Evolutionary conservation across 2,888 invertebrate species (phyloP).

Genomic region (Epirrhoe tristata): DNA sequence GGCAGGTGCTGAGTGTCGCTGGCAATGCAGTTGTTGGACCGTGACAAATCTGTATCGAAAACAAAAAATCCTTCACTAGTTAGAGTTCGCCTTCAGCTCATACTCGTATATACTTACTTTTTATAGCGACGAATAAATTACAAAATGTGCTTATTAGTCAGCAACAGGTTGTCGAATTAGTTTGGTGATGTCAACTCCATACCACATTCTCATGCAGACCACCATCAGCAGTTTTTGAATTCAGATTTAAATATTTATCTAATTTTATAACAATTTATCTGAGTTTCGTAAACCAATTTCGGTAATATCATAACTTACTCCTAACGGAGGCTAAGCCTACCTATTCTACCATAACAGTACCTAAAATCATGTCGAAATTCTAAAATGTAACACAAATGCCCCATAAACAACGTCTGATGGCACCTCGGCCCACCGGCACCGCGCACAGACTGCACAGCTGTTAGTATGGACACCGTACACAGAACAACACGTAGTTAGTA

Average conservation of each 20-base stretch:
- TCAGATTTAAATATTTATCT: slow-evolving; percentile 31
- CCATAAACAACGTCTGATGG: slow-evolving; percentile 36
- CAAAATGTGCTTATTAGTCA: not conserved
- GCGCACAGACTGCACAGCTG: slow-evolving; percentile 3
- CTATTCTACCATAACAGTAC: slow-evolving; percentile 35
- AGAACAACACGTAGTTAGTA: slow-evolving; percentile 9
- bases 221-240: slow-evolving; percentile 18
- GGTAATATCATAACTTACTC: slow-evolving; percentile 32
- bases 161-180: not conserved
- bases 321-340: slow-evolving; percentile 30
- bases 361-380: slow-evolving; percentile 37
- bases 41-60: too few species aligned
- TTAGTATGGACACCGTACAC: slow-evolving; percentile 2
- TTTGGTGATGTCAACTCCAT: not conserved
- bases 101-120: too few species aligned
- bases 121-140: too few species aligned
- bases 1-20: too few species aligned
- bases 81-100: too few species aligned
- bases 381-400: slow-evolving; percentile 42
- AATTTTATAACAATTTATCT: slow-evolving; percentile 24
- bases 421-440: slow-evolving; percentile 30
- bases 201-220: slow-evolving; percentile 7
- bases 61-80: too few species aligned
- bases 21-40: too few species aligned
- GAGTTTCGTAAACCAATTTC: slow-evolving; percentile 31